Percentiles rank a stretch among this genome's conserved stretches.
Conservation (phyloP, 1,140 invertebrate species). For the Drosophila quadrilineata region DNA sequence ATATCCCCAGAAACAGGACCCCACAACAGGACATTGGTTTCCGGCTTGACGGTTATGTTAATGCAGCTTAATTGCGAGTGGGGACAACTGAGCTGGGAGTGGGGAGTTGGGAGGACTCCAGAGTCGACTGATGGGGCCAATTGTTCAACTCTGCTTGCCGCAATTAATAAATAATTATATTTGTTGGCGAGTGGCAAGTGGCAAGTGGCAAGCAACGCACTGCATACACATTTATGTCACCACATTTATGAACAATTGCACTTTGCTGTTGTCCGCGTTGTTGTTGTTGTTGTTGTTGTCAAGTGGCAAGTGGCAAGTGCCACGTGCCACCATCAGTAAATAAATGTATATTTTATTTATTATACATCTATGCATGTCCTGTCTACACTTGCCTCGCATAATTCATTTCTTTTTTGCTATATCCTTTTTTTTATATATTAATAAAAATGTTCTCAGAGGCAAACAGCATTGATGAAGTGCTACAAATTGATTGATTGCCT, state of each 20-base stretch:
- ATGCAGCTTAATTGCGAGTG: conserved; percentile 62
- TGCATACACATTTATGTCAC: no score
- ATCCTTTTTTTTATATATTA: conserved; percentile 14
- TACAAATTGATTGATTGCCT: conserved; percentile 56
- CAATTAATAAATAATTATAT: conserved; percentile 78
- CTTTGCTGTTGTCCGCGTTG: no score
- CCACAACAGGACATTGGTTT: conserved; percentile 47
- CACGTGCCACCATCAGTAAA: conserved; percentile 54
- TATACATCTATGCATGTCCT: conserved; percentile 10
- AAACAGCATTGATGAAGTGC: conserved; percentile 48
- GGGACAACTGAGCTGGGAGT: not conserved
- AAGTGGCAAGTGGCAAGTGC: conserved; percentile 45
- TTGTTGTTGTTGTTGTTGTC: no score
- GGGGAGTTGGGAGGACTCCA: not conserved
- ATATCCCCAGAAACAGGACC: no score
- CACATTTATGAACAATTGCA: no score
- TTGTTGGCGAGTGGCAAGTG: conserved; percentile 1
- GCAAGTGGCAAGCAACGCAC: conserved; percentile 40
- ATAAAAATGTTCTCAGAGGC: conserved; percentile 33
- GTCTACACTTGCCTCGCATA: no score
- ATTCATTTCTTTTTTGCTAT: not conserved
- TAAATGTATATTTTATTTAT: conserved; percentile 67
- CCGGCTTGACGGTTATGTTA: conserved; percentile 61
- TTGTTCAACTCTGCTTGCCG: conserved; percentile 58
- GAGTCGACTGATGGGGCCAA: conserved; percentile 56